phyloP scores from a whole-genome alignment of 2,888 invertebrate genomes.

The Cynaeus angustus region DNA sequence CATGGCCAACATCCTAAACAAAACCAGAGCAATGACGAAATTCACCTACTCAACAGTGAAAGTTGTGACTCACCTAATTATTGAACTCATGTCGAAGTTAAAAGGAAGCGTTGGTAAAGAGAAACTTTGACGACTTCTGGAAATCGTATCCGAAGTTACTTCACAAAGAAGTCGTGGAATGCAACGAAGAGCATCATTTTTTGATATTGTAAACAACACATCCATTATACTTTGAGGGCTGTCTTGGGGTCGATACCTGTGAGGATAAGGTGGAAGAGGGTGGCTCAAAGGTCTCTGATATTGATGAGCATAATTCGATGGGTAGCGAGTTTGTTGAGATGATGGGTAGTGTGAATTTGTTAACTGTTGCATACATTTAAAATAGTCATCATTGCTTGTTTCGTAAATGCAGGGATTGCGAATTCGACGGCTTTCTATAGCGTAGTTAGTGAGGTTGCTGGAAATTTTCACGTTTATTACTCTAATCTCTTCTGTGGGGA shows the following conservation, averaged over 20 bases:
- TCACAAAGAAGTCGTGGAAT: slow-evolving; percentile 87
- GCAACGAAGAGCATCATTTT: slow-evolving; percentile 86
- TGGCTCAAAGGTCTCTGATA: slow-evolving; percentile 21
- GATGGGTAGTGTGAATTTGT: slow-evolving; percentile 16
- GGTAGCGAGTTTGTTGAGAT: too few relatives aligned
- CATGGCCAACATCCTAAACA: slow-evolving; percentile 75
- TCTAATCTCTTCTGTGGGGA: slow-evolving; percentile 33
- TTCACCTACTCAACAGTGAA: slow-evolving; percentile 4
- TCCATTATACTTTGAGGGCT: slow-evolving; percentile 63
- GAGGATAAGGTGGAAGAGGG: slow-evolving; percentile 3
- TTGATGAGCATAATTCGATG: slow-evolving; percentile 16
- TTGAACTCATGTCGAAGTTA: slow-evolving; percentile 73
- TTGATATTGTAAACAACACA: slow-evolving; percentile 77
- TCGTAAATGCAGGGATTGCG: slow-evolving; percentile 27
- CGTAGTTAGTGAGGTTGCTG: slow-evolving; percentile 54
- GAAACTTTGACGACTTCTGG: slow-evolving; percentile 60
- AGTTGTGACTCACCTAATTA: slow-evolving; percentile 75
- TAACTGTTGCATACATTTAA: slow-evolving; percentile 30
- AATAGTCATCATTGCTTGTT: slow-evolving; percentile 23
- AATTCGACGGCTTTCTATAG: slow-evolving; percentile 53
- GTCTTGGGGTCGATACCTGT: not conserved
- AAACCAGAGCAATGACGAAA: slow-evolving; percentile 51
- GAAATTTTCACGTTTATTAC: slow-evolving; percentile 30
- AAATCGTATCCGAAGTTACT: slow-evolving; percentile 76
- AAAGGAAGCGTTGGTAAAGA: slow-evolving; percentile 62